Conservation (phyloP, 2,113 vertebrate genomes). For the Melanerpes formicivorus region DNA sequence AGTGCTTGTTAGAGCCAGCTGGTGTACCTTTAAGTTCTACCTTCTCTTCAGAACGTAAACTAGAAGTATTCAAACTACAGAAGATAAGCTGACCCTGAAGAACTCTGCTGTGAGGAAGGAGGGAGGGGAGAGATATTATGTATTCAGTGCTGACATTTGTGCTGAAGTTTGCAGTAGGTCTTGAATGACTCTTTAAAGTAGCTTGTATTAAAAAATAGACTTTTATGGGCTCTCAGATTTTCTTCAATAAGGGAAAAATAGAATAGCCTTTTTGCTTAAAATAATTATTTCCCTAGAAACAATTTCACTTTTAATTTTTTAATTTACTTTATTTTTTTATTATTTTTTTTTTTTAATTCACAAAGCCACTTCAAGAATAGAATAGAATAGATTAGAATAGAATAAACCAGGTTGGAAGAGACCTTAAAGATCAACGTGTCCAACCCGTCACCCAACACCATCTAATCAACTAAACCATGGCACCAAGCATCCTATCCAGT, state of each 20-base stretch:
- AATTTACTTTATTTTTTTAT: not conserved
- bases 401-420: too few species aligned
- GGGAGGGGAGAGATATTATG: not conserved
- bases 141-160: conserved; percentile 10
- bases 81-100: conserved; percentile 54
- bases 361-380: not conserved
- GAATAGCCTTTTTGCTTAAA: not conserved
- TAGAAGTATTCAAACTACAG: conserved; percentile 65
- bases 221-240: not conserved
- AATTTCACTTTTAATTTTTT: not conserved
- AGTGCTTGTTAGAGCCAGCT: not conserved
- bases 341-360: not conserved
- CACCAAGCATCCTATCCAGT: too few species aligned
- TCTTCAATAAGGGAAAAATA: not conserved
- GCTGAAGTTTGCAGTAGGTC: not conserved
- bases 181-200: conserved; percentile 5
- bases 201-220: not conserved
- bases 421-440: too few species aligned
- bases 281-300: not conserved
- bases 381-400: too few species aligned
- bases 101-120: conserved; percentile 44
- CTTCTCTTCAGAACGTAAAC: conserved; percentile 69
- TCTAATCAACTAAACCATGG: too few species aligned
- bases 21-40: conserved; percentile 60
- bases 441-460: too few species aligned